Base-by-base conservation (phyloP, 2,888 invertebrate species). In the Incurvaria masculella region DNA sequence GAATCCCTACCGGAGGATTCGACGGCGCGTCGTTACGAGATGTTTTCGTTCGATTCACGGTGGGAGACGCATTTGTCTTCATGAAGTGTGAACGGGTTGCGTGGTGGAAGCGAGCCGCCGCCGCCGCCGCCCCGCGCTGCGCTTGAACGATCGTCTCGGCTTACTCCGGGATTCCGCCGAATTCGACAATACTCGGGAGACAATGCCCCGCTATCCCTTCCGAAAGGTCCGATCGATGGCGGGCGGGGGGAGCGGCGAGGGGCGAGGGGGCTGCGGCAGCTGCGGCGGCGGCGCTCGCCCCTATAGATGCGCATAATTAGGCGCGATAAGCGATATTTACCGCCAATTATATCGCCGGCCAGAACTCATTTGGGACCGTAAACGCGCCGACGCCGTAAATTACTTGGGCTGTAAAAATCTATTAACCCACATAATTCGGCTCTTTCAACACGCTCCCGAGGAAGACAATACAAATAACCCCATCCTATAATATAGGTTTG, bases 361-460 rank as follows among this genome's bases (percentile, higher is more conserved):
- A 33, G 33, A 33, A n/a, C 33, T 33, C 33, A 33, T 33, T 33
- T 33, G 11, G 33, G 14, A 14, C 14, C 33, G 33, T 33, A 33
- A 33, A 33, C 33, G 33, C 68, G 66, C 67, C 66, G 65, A 68
- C 64, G 59, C 54, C 66, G 72, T 65, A 65, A 71, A 68, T 72
- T 69, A 66, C 65, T 61, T 62, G 62, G 61, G 66, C 65, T 66
- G 67, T 74, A 74, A 74, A 75, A 72, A 74, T 72, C 73, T 73
- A 74, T 75, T 75, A 75, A 64, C 63, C 58, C 59, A 33, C 33
- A 33, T 33, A 33, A 33, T 33, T 8, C 14, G 33, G 11, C 11
- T 8, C 33, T 33, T n/a, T n/a, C 14, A 14, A 33, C 33, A 33
- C 33, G 33, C 8, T n/a, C 14, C 6, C 3, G 33, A n/a, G n/a